Evolutionary conservation across 92 coral and sea anemone species (phyloP).

Genomic region (Metridium senile): DNA sequence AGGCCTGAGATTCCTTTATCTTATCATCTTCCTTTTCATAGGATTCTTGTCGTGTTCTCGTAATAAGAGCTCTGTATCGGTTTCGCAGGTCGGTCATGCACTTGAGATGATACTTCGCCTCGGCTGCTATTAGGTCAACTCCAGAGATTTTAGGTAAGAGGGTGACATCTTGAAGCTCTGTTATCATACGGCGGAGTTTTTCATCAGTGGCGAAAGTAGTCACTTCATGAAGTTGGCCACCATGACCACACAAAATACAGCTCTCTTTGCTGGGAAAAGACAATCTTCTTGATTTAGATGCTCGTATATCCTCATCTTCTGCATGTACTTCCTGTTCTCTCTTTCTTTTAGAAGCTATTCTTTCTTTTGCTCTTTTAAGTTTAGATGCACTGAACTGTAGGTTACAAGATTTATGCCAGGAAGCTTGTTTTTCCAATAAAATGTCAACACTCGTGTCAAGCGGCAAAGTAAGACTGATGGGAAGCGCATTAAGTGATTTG

Average conservation of each 20-base stretch:
- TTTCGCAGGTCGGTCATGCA: slow-evolving; percentile 68
- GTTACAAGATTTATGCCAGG: slow-evolving; percentile 80
- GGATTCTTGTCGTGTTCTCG: slow-evolving; percentile 44
- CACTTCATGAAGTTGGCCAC: slow-evolving; percentile 54
- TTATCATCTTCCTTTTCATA: slow-evolving; percentile 48
- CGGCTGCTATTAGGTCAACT: slow-evolving; percentile 74
- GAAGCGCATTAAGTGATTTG: slow-evolving; percentile 46
- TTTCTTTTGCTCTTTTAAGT: slow-evolving; percentile 66
- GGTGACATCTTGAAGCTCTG: slow-evolving; percentile 53
- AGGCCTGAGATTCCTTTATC: slow-evolving; percentile 63
- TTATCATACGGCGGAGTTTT: slow-evolving; percentile 59
- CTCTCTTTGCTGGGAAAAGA: slow-evolving; percentile 30
- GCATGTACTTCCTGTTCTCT: slow-evolving; percentile 23
- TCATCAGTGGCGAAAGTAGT: slow-evolving; percentile 54
- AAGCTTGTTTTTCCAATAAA: slow-evolving; percentile 64
- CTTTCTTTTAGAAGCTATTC: slow-evolving; percentile 29
- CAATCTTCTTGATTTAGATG: slow-evolving; percentile 39
- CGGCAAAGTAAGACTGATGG: slow-evolving; percentile 38
- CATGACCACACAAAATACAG: slow-evolving; percentile 60
- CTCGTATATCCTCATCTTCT: slow-evolving; percentile 43
- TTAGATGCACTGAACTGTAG: slow-evolving; percentile 60
- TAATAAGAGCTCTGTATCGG: slow-evolving; percentile 47
- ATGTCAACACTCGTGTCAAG: slow-evolving; percentile 34
- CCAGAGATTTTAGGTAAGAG: slow-evolving; percentile 59
- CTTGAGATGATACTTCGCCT: slow-evolving; percentile 64